Percentiles rank a stretch among this genome's conserved stretches.
Conservation (phyloP, 1,140 invertebrate genomes). For the Drosophila lacteicornis region DNA sequence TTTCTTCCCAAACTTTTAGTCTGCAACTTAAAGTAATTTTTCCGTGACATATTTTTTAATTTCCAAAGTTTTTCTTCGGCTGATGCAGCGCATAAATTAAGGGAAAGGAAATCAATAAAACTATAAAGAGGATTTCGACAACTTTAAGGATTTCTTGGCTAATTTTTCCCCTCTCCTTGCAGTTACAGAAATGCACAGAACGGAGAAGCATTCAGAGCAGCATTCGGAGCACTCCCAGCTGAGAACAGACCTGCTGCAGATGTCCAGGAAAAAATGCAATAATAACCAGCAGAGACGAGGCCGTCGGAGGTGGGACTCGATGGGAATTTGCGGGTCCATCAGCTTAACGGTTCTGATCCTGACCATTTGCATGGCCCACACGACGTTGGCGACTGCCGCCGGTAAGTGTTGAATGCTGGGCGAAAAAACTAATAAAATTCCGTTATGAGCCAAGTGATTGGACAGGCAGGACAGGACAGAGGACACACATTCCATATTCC, state of each 20-base stretch:
- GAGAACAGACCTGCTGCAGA: slow-evolving; percentile 61
- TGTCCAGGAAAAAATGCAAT: slow-evolving; percentile 68
- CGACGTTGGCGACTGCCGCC: slow-evolving; percentile 63
- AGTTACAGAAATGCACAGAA: slow-evolving; percentile 63
- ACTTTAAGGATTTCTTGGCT: neutral
- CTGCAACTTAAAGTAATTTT: neutral
- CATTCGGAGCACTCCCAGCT: slow-evolving; percentile 36
- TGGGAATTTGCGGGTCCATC: slow-evolving; percentile 54
- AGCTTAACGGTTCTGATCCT: slow-evolving; percentile 59
- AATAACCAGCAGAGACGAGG: slow-evolving; percentile 68
- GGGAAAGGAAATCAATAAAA: slow-evolving; percentile 56
- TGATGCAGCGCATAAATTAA: slow-evolving; percentile 65
- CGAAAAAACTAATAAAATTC: slow-evolving; percentile 70
- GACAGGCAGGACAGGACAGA: slow-evolving; percentile 44
- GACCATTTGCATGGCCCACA: slow-evolving; percentile 71
- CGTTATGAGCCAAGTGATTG: slow-evolving; percentile 73
- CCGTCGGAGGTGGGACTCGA: slow-evolving; percentile 36
- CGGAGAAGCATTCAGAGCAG: slow-evolving; percentile 27
- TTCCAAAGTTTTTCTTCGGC: slow-evolving; percentile 51
- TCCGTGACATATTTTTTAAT: slow-evolving; percentile 33
- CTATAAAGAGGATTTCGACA: slow-evolving; percentile 1
- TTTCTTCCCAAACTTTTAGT: slow-evolving; percentile 26
- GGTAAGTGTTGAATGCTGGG: slow-evolving; percentile 66
- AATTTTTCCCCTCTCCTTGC: slow-evolving; percentile 17
- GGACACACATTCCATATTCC: slow-evolving; percentile 21